Conservation (phyloP, 1,140 invertebrate species). For the Drosophila sp. region DNA sequence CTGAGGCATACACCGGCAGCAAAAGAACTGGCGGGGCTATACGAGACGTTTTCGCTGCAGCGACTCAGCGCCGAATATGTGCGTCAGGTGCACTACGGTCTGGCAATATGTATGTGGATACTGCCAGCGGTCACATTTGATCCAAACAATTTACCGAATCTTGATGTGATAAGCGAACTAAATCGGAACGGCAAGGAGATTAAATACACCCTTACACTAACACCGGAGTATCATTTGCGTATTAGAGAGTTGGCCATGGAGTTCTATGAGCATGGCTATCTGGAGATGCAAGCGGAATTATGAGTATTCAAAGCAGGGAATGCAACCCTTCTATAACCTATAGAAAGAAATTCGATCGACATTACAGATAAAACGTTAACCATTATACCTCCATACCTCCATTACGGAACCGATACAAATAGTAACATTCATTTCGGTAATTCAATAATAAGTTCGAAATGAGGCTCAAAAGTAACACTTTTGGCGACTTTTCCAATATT, state of each 20-base stretch:
- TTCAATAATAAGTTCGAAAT: neutral
- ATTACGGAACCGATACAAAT: constrained; percentile 1
- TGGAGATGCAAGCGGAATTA: constrained; percentile 25
- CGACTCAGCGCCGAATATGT: constrained; percentile 72
- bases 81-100: constrained; percentile 71
- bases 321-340: neutral
- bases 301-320: constrained; percentile 24
- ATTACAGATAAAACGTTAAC: constrained; percentile 2
- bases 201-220: constrained; percentile 73
- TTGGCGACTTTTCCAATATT: neutral
- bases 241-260: constrained; percentile 74
- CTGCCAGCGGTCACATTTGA: constrained; percentile 80
- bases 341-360: neutral
- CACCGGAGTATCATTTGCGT: constrained; percentile 74
- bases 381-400: constrained; percentile 7
- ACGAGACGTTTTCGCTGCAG: constrained; percentile 61
- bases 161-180: constrained; percentile 75
- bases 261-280: constrained; percentile 78
- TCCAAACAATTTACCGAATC: constrained; percentile 75
- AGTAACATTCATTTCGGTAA: constrained; percentile 4
- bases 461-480: neutral
- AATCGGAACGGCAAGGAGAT: constrained; percentile 70
- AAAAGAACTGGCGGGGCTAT: constrained; percentile 42
- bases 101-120: constrained; percentile 81
- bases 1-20: constrained; percentile 50